Conservation (phyloP, 64 coral and sea anemone genomes). For the Anthopleura sola region DNA sequence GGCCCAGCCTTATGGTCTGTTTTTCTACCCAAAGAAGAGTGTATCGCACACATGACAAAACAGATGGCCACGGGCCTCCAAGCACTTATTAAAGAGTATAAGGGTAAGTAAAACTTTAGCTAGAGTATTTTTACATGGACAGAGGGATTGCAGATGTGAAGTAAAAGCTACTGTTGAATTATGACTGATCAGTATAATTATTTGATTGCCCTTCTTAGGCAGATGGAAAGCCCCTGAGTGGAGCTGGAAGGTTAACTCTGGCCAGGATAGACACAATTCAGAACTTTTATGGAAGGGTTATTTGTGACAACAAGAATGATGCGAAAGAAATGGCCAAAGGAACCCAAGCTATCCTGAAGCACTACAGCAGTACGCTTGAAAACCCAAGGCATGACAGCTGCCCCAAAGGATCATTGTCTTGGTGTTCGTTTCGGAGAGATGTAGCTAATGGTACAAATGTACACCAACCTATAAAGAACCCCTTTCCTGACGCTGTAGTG, state of each 20-base stretch:
- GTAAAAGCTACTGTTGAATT: too few species aligned
- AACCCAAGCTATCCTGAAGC: slow-evolving; percentile 55
- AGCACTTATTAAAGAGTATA: slow-evolving; percentile 1
- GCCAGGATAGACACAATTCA: slow-evolving; percentile 51
- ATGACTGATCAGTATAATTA: not conserved
- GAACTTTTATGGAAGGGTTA: slow-evolving; percentile 54
- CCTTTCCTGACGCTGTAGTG: slow-evolving; percentile 37
- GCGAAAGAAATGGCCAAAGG: slow-evolving; percentile 49
- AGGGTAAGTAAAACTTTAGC: slow-evolving; percentile 23
- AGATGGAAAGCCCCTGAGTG: slow-evolving; percentile 51
- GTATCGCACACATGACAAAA: slow-evolving; percentile 40
- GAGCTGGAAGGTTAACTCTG: slow-evolving; percentile 32
- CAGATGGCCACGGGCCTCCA: slow-evolving; percentile 18
- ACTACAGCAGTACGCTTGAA: slow-evolving; percentile 51
- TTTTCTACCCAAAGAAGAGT: slow-evolving; percentile 32
- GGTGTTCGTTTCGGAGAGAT: slow-evolving; percentile 45
- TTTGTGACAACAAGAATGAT: slow-evolving; percentile 53
- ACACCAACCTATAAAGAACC: slow-evolving; percentile 48
- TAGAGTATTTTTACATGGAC: too few species aligned
- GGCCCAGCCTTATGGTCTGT: slow-evolving; percentile 21
- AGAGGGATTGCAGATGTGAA: too few species aligned
- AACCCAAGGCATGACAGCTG: slow-evolving; percentile 39
- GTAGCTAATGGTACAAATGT: not conserved
- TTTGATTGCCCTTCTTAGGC: too few species aligned
- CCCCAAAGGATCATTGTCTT: slow-evolving; percentile 23